Conservation (phyloP, 2,113 vertebrate genomes). For the Pterocles burchelli region DNA sequence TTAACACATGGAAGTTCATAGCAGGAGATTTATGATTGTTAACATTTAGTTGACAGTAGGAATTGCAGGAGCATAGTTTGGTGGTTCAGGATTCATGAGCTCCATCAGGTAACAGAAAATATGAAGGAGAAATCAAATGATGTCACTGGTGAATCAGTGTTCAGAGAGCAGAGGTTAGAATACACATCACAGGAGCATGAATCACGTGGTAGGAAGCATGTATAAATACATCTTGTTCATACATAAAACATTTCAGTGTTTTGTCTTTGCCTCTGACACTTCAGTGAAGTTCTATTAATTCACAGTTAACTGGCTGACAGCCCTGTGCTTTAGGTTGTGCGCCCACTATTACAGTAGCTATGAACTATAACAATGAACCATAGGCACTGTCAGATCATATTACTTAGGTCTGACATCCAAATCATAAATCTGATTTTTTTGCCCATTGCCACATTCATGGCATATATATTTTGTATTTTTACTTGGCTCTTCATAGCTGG, state of each 20-base stretch:
- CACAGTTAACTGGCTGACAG: constrained; percentile 2
- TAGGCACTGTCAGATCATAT: background rate
- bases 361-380: background rate
- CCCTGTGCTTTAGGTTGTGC: background rate
- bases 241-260: background rate
- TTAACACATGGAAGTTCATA: background rate
- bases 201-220: fast-evolving
- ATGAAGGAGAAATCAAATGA: background rate
- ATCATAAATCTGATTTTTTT: background rate
- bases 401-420: background rate
- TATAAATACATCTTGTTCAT: background rate
- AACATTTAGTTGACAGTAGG: background rate
- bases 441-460: background rate
- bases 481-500: background rate
- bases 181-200: background rate
- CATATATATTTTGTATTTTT: background rate
- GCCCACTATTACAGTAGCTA: background rate
- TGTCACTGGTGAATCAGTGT: background rate
- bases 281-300: background rate
- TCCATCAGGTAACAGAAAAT: background rate
- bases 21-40: background rate
- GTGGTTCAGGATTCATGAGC: background rate
- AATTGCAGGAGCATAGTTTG: background rate
- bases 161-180: background rate
- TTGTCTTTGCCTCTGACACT: background rate